These are phyloP conservation scores for Artibeus lituratus DNA, from an alignment of 2,797 vertebrate species.

Conservation along the genomic window DNA sequence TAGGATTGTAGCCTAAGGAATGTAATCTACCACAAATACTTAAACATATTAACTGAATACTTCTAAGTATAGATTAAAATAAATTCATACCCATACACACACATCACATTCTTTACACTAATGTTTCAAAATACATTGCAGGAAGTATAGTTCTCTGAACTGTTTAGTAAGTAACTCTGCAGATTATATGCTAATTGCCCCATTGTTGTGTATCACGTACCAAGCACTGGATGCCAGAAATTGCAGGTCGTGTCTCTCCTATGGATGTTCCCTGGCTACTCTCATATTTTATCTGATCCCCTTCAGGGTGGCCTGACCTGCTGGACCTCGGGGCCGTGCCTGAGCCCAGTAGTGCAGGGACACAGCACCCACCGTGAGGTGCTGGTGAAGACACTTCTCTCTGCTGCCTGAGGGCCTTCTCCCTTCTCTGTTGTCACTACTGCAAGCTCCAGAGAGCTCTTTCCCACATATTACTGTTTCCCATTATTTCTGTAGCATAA, in stretches of 20 bases:
- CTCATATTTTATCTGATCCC: neutral
- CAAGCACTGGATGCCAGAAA: neutral
- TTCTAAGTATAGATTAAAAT: neutral
- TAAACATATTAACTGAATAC: neutral
- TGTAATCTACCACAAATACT: neutral
- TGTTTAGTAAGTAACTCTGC: neutral
- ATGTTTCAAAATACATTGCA: neutral
- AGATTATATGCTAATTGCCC: neutral
- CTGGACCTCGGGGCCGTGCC: neutral
- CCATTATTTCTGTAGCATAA: neutral
- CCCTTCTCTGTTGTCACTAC: neutral
- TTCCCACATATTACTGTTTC: neutral
- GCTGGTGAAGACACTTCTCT: neutral
- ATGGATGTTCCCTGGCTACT: neutral
- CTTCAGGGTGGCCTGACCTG: neutral
- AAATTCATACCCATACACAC: neutral
- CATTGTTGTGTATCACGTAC: neutral
- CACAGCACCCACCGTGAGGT: fast-evolving
- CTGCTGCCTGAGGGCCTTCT: fast-evolving
- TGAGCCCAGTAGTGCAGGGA: fast-evolving
- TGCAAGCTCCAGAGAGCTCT: neutral
- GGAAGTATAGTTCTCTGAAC: neutral
- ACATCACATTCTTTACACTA: neutral
- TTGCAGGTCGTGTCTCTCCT: neutral
- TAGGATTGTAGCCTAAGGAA: neutral